Base-by-base conservation (phyloP, 2,888 invertebrate species). In the Girardia tigrina region DNA sequence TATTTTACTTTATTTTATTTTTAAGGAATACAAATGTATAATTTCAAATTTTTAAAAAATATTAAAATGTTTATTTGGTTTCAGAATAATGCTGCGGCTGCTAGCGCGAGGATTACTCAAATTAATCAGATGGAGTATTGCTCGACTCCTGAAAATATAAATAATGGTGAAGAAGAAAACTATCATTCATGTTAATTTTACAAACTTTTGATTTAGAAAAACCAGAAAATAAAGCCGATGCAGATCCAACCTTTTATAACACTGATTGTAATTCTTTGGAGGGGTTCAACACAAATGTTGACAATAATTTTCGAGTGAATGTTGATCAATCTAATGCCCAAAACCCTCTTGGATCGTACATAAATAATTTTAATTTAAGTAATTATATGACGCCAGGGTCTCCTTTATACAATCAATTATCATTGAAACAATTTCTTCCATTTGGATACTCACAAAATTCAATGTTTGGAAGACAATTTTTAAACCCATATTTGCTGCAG, bases 331-430 rank as follows among this genome's bases (percentile, higher is more conserved):
- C 56, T 6, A n/a, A n/a, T 6, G 56, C 23, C 23, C 56, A n/a
- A 8, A 56, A 56, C 23, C 56, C n/a, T 6, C n/a, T 56, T 2
- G 56, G 56, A 56, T 56, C 56, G n/a, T 56, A 56, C n/a, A n/a
- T 56, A 4, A 56, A 56, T n/a, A 56, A 56, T n/a, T 56, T 56
- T 16, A 56, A 56, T n/a, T 56, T 56, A 23, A 56, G 23, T 16
- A 56, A 56, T n/a, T 56, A 56, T n/a, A 56, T 56, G 56, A 23
- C 56, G n/a, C 56, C 56, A 20, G 56, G 56, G 4, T 56, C 56
- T 12, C 56, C 56, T 56, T 56, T 56, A n/a, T 56, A 56, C n/a
- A 56, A 56, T 56, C 56, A 56, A n/a, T n/a, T 56, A n/a, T 56
- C 56, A 56, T 12, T 56, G 56, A 56, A 56, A 56, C 56, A 56